A percentile compares a stretch with the other conserved stretches of the same genome.
Conservation (phyloP, 2,888 invertebrate species). For the Ferrisia virgata region DNA sequence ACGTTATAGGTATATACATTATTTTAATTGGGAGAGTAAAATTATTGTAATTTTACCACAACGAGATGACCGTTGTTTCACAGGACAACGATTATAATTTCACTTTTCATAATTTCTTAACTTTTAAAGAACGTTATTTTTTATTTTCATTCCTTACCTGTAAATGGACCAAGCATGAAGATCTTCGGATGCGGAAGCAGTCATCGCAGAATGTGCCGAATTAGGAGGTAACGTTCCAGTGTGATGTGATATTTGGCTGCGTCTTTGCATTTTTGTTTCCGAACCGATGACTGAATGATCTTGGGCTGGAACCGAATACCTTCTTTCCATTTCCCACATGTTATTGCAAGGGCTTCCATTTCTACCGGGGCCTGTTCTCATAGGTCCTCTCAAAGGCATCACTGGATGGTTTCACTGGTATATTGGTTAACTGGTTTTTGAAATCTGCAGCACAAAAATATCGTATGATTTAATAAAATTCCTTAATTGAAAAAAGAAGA, state of each 20-base stretch:
- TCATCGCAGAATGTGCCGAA: slow-evolving; percentile 48
- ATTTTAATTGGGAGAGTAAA: no score
- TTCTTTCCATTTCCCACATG: slow-evolving; percentile 47
- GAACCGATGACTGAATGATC: slow-evolving; percentile 44
- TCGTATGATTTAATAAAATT: no score
- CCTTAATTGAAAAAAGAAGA: no score
- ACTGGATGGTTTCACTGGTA: neutral
- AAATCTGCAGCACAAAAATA: neutral
- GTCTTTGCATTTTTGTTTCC: slow-evolving; percentile 39
- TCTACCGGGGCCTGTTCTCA: slow-evolving; percentile 32
- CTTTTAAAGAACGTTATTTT: neutral
- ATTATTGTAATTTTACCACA: neutral
- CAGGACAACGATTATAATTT: neutral
- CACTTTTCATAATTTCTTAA: slow-evolving; percentile 14
- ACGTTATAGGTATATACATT: neutral
- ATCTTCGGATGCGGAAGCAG: slow-evolving; percentile 74
- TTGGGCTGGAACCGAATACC: slow-evolving; percentile 44
- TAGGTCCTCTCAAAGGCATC: slow-evolving; percentile 41
- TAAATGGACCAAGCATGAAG: slow-evolving; percentile 95
- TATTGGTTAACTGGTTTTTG: neutral
- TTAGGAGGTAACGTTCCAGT: slow-evolving; percentile 49
- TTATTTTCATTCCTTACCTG: slow-evolving; percentile 58
- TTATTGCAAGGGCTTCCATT: slow-evolving; percentile 37
- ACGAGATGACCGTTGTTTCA: neutral
- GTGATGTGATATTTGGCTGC: slow-evolving; percentile 40